These are phyloP conservation scores for Oxyruncus cristatus DNA, from an alignment of 2,113 vertebrate species.

Conservation along the genomic window DNA sequence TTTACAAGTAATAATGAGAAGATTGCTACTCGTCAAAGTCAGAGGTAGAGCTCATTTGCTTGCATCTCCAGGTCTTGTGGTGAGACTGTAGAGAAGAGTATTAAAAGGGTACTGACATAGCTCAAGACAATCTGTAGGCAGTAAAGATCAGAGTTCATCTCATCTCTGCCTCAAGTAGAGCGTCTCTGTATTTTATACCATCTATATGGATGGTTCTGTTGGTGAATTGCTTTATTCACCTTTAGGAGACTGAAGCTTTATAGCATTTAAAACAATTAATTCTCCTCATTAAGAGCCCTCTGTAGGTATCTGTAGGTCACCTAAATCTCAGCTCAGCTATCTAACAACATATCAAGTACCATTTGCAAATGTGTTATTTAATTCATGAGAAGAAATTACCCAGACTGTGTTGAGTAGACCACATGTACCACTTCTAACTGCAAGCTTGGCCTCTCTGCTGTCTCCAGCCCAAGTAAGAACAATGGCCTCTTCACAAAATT, in stretches of 20 bases:
- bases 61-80: neutral
- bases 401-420: neutral
- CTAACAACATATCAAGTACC: neutral
- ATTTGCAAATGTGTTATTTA: neutral
- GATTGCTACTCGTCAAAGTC: neutral
- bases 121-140: neutral
- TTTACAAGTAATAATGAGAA: constrained; percentile 4
- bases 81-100: neutral
- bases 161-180: neutral
- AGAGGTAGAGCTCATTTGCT: neutral
- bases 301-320: neutral
- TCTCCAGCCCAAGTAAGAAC: neutral
- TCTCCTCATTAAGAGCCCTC: neutral
- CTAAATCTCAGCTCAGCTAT: neutral
- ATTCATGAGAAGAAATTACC: neutral
- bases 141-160: neutral
- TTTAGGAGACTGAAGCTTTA: neutral
- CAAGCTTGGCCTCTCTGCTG: neutral
- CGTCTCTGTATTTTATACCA: neutral
- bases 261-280: neutral
- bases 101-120: neutral
- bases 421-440: neutral
- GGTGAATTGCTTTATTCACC: neutral
- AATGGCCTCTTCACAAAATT: neutral
- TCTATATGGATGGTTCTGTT: neutral